Conservation (phyloP, 2,113 vertebrate species). For the Rhegmatorhina hoffmannsi region DNA sequence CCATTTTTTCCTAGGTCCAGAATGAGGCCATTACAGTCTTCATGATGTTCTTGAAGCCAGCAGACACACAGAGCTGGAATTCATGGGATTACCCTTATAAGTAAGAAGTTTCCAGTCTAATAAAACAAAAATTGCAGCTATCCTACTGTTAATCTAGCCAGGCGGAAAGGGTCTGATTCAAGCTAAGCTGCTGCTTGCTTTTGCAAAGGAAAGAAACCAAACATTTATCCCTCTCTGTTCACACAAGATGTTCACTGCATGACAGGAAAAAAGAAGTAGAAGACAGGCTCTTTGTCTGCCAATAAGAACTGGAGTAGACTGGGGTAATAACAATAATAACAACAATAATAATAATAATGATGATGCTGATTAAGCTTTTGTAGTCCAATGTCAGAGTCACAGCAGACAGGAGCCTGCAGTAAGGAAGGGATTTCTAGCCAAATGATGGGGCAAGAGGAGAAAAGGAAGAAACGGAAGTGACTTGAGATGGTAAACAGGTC, state of each 20-base stretch:
- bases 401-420: not conserved
- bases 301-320: not conserved
- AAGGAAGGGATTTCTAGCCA: not conserved
- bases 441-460: not conserved
- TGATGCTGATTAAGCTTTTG: not conserved
- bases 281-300: not conserved
- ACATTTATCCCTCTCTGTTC: not conserved
- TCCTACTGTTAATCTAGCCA: conserved; percentile 12
- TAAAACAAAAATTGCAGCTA: conserved; percentile 37
- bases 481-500: not conserved
- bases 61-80: not conserved
- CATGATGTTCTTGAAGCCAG: not conserved
- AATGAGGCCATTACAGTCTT: not conserved
- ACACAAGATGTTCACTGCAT: not conserved
- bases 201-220: conserved; percentile 14
- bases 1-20: not conserved
- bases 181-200: not conserved
- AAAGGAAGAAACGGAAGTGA: not conserved
- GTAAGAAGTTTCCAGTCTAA: conserved; percentile 3
- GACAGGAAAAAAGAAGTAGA: not conserved
- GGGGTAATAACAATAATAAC: not conserved
- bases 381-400: not conserved
- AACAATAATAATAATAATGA: no score
- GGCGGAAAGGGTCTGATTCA: not conserved
- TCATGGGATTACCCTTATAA: not conserved